Evolutionary conservation across 2,888 invertebrate species (phyloP).

Genomic region (Acronicta psi): DNA sequence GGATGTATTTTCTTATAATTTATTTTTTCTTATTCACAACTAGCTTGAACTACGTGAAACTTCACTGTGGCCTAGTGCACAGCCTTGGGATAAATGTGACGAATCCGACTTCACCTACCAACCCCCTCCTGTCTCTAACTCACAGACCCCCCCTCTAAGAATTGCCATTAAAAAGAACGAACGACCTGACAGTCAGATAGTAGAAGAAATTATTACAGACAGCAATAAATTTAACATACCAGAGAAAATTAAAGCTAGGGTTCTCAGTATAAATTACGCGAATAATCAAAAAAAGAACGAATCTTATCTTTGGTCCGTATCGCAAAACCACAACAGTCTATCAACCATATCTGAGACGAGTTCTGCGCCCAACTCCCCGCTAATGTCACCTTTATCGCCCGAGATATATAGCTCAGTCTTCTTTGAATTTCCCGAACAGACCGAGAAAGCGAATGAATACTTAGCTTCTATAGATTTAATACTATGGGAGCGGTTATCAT

Average conservation of each 20-base stretch:
- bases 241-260: slow-evolving; percentile 70
- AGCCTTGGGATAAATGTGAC: slow-evolving; percentile 81
- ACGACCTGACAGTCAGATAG: slow-evolving; percentile 71
- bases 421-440: slow-evolving; percentile 75
- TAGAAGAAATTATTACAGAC: slow-evolving; percentile 73
- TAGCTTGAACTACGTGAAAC: slow-evolving; percentile 84
- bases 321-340: slow-evolving; percentile 62
- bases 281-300: slow-evolving; percentile 70
- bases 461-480: slow-evolving; percentile 81
- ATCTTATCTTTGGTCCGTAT: slow-evolving; percentile 75
- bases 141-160: slow-evolving; percentile 48
- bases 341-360: slow-evolving; percentile 80
- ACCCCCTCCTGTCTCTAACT: slow-evolving; percentile 63
- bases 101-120: slow-evolving; percentile 75
- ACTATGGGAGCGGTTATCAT: slow-evolving; percentile 80
- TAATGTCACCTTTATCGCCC: slow-evolving; percentile 69
- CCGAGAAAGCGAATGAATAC: slow-evolving; percentile 66
- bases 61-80: slow-evolving; percentile 75
- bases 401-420: slow-evolving; percentile 82
- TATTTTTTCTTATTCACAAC: slow-evolving; percentile 69
- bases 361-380: slow-evolving; percentile 63
- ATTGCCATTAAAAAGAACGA: slow-evolving; percentile 53
- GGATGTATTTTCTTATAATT: slow-evolving; percentile 57
- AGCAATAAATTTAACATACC: slow-evolving; percentile 72
- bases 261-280: slow-evolving; percentile 64